Base-by-base conservation (phyloP, 1,140 invertebrate genomes). In the Brachionus plicatilis region DNA sequence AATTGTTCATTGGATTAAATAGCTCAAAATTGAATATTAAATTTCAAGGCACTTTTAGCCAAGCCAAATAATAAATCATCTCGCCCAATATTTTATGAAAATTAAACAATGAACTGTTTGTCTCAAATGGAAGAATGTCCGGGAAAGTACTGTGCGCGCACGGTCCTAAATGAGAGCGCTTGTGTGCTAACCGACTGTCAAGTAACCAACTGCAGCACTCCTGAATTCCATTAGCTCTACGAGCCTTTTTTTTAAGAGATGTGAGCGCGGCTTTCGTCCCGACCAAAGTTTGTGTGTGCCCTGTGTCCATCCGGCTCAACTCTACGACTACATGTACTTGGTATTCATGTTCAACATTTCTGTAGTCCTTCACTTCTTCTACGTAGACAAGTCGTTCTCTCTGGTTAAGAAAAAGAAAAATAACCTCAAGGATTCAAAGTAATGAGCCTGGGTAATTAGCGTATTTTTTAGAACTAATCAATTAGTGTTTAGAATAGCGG, bases 261-360 rank as follows among this genome's bases (percentile, higher is more conserved):
- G 79, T 41, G 37, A 2, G 11, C 29, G 79, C 56, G 79, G 79
- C 8, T 82, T 65, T 82, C 79, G 79, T 17, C 33, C 79, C 2
- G 27, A 12, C 29, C 27, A 68, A 24, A 17, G 24, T 33, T 0
- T 82, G 0, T 82, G 79, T 27, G 24, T 37, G 9, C 12, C n/a
- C 17, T 82, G 79, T 20, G 12, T 8, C 14, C 17, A 65, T 24
- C 11, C 56, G 11, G 53, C 79, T 3, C 33, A 41, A 65, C 24
- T 82, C 2, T 82, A 82, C 17, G 79, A 82, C 41, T 82, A 82
- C 33, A 65, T 82, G 53, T 82, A 65, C 33, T 17, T 82, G 2
- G 12, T 82, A 27, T 82, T 82, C n/a, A 68, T 82, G 79, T 82
- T 82, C n/a, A 82, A 68, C 27, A 24, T 68, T 11, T 27, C 79